Evolutionary conservation across 1,140 invertebrate species (phyloP).

Genomic region (Drosophila repletoides): DNA sequence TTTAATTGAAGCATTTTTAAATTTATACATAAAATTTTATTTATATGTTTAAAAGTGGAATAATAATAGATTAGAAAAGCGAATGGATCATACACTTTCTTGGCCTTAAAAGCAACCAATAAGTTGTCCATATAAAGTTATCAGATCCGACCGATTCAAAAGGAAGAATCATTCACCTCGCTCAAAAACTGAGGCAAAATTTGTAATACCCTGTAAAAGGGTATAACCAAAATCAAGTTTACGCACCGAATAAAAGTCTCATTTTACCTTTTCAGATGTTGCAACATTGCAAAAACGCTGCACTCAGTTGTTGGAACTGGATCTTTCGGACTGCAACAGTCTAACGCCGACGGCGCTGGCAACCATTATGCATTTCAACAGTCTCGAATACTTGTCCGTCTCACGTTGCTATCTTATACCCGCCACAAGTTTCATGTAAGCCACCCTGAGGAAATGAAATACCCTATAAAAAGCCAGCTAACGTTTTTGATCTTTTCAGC

Average conservation of each 20-base stretch:
- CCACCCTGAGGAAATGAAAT: constrained; percentile 19
- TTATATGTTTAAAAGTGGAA: too few relatives aligned
- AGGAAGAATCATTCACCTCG: too few relatives aligned
- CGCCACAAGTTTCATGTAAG: constrained; percentile 85
- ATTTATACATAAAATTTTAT: too few relatives aligned
- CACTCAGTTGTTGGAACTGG: constrained; percentile 89
- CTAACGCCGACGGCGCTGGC: constrained; percentile 86
- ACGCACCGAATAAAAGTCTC: not conserved
- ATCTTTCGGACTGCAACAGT: constrained; percentile 92
- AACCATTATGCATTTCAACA: constrained; percentile 85
- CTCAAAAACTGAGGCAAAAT: too few relatives aligned
- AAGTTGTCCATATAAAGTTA: too few relatives aligned
- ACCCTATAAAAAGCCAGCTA: not conserved
- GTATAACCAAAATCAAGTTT: too few relatives aligned
- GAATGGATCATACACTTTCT: too few relatives aligned
- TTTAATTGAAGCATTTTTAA: too few relatives aligned
- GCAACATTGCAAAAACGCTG: constrained; percentile 86
- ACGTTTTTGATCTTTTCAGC: constrained; percentile 76
- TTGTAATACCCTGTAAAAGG: too few relatives aligned
- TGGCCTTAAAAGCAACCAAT: too few relatives aligned
- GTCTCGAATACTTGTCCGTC: constrained; percentile 91
- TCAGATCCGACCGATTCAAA: too few relatives aligned
- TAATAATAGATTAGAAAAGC: too few relatives aligned
- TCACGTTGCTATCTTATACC: constrained; percentile 92
- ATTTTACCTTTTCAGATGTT: constrained; percentile 85